Conservation (phyloP, 1,140 invertebrate genomes). For the Dysdera silvatica region DNA sequence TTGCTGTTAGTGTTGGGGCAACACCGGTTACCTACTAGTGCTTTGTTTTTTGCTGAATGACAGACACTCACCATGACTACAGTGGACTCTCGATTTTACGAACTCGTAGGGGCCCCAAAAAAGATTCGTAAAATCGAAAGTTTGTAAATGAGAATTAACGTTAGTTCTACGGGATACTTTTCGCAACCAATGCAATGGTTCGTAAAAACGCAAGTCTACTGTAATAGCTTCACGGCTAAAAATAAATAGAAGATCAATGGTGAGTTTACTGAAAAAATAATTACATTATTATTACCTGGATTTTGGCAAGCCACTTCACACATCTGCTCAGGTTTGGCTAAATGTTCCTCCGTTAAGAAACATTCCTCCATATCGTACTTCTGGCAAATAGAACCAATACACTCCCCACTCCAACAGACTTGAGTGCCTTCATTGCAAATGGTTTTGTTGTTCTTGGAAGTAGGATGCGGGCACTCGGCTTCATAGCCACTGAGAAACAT, state of each 20-base stretch:
- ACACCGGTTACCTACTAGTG: too few species aligned
- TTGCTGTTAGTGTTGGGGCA: too few species aligned
- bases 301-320: conserved; percentile 95
- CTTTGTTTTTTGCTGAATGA: too few species aligned
- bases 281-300: conserved; percentile 46
- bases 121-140: too few species aligned
- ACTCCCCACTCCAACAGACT: conserved; percentile 88
- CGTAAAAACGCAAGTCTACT: too few species aligned
- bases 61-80: too few species aligned
- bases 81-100: too few species aligned
- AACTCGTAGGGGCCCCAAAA: too few species aligned
- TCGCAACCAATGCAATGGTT: too few species aligned
- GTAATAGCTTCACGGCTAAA: neutral
- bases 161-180: too few species aligned
- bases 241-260: neutral
- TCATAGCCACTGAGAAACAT: conserved; percentile 37
- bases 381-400: conserved; percentile 88
- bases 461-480: conserved; percentile 65
- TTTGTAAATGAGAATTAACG: too few species aligned
- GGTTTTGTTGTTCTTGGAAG: conserved; percentile 67
- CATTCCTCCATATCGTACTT: conserved; percentile 91
- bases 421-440: conserved; percentile 73
- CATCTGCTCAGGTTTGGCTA: conserved; percentile 66
- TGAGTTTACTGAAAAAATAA: neutral
- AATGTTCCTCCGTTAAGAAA: conserved; percentile 77